A percentile compares a stretch with the other conserved stretches of the same genome.
phyloP scores from a whole-genome alignment of 2,113 vertebrate species.

The Rhinoderma darwinii region DNA sequence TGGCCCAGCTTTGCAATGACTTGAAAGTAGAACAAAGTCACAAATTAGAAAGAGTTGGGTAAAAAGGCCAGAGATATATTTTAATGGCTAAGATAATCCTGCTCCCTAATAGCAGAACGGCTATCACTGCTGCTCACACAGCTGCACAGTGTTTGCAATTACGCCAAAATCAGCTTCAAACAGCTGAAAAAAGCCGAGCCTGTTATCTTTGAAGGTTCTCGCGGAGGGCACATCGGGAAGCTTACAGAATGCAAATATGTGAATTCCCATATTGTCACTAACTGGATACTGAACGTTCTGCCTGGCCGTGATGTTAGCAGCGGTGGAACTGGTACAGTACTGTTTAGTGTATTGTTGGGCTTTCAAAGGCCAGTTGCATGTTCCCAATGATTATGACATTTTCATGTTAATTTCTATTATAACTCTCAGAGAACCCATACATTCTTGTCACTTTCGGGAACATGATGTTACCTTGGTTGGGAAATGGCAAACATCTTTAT shows the following conservation, averaged over 20 bases:
- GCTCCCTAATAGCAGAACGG: constrained; percentile 43
- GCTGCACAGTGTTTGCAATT: constrained; percentile 49
- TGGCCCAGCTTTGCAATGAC: constrained; percentile 17
- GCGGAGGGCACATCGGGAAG: constrained; percentile 26
- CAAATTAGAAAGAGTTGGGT: constrained; percentile 32
- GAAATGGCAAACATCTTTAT: neutral
- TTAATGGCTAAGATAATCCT: constrained; percentile 53
- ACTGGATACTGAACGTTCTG: neutral
- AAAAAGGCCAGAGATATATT: constrained; percentile 29
- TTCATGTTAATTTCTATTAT: neutral
- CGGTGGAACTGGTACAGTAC: neutral
- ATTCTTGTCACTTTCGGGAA: neutral
- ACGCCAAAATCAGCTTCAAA: constrained; percentile 53
- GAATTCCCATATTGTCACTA: neutral
- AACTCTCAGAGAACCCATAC: neutral
- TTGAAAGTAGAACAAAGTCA: constrained; percentile 52
- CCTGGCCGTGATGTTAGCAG: neutral
- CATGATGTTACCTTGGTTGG: neutral
- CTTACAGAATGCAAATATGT: constrained; percentile 13
- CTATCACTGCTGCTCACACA: constrained; percentile 48
- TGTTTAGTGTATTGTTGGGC: neutral
- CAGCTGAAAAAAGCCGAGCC: constrained; percentile 20
- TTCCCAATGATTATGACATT: neutral
- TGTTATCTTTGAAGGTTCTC: constrained; percentile 47
- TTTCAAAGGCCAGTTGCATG: neutral